Conservation (phyloP, 2,113 vertebrate species). For the Dolichallabes microphthalmus region DNA sequence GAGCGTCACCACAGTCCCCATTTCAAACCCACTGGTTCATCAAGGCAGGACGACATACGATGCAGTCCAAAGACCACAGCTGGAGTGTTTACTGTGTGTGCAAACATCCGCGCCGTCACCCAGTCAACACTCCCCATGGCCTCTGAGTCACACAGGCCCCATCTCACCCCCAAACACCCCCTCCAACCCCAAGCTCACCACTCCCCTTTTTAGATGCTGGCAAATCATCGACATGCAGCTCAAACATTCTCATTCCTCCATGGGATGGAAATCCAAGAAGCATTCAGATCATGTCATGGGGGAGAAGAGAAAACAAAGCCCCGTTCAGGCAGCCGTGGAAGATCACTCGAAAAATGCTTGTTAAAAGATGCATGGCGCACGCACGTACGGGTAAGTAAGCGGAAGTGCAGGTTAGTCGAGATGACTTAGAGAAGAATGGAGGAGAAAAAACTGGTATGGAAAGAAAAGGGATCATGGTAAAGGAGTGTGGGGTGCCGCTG, state of each 20-base stretch:
- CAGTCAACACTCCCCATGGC: constrained; percentile 37
- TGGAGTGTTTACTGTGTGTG: constrained; percentile 31
- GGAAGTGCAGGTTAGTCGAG: neutral
- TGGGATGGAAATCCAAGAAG: constrained; percentile 51
- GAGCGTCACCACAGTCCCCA: constrained; percentile 20
- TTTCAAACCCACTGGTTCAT: constrained; percentile 7
- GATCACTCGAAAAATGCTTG: constrained; percentile 47
- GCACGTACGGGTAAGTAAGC: constrained; percentile 25
- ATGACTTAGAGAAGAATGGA: constrained; percentile 27
- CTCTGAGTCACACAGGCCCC: constrained; percentile 51
- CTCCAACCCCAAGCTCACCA: constrained; percentile 4
- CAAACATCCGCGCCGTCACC: constrained; percentile 42
- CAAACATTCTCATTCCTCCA: constrained; percentile 59
- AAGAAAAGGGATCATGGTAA: constrained; percentile 23
- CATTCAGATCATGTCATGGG: constrained; percentile 59
- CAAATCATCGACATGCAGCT: constrained; percentile 61
- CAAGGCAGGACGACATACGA: constrained; percentile 39
- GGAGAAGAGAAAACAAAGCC: constrained; percentile 40
- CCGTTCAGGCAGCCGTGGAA: constrained; percentile 40
- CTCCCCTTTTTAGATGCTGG: constrained; percentile 35
- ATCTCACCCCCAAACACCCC: neutral
- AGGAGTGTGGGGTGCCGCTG: neutral
- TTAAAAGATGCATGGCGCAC: constrained; percentile 53
- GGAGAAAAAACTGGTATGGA: constrained; percentile 12
- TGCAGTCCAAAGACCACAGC: constrained; percentile 37